Evolutionary conservation across 2,113 vertebrate genomes (phyloP).

Genomic region (Muntiacus muntjak): DNA sequence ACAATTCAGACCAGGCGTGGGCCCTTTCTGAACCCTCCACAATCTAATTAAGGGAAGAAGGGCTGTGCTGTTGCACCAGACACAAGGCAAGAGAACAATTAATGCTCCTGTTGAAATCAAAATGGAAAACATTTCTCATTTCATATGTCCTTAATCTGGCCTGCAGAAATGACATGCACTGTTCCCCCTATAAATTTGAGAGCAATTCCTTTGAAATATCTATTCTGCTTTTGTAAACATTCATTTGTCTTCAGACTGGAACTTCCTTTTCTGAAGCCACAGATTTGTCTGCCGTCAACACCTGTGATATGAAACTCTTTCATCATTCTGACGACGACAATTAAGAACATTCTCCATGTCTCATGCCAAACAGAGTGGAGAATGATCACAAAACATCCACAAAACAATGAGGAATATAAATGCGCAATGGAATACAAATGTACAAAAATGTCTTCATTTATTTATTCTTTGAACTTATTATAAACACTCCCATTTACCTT

Average conservation of each 20-base stretch:
- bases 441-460: neutral
- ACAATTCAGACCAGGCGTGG: neutral
- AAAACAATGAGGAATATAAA: constrained; percentile 31
- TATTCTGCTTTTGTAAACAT: constrained; percentile 27
- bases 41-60: constrained; percentile 36
- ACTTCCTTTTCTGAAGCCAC: constrained; percentile 43
- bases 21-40: neutral
- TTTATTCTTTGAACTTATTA: constrained; percentile 30
- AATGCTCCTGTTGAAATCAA: neutral
- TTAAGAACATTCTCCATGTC: constrained; percentile 21
- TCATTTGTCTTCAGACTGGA: constrained; percentile 43
- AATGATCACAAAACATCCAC: neutral
- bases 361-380: neutral
- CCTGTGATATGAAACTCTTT: constrained; percentile 57
- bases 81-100: neutral
- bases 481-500: neutral
- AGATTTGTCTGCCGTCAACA: constrained; percentile 36
- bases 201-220: neutral
- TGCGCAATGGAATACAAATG: neutral
- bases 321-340: constrained; percentile 17
- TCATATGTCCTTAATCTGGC: neutral
- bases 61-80: neutral
- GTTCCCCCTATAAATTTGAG: neutral
- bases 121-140: neutral
- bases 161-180: neutral